Base-by-base conservation (phyloP, 1,140 invertebrate genomes). In the Drosophila equinoxialis region DNA sequence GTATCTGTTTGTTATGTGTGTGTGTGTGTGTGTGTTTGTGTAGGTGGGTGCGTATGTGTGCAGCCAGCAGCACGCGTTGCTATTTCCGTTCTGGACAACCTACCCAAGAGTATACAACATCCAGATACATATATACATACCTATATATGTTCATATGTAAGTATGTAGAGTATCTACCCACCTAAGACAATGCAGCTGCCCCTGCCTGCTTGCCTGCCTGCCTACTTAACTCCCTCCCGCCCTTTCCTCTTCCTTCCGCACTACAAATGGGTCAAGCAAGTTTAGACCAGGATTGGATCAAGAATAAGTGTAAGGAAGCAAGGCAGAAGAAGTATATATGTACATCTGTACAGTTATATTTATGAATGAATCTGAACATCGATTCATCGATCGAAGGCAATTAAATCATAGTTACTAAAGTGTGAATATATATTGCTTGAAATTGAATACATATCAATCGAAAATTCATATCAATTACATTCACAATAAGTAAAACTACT, bases 21-120 rank as follows among this genome's bases (percentile, higher is more conserved):
- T 57, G 35, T 35, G 63, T 48, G 42, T 54, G 51, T 51, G 35
- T 66, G 62, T 64, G 42, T 64, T 17, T 20, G 33, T 37, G 5
- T 45, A 20, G 63, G 30, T 55, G 57, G 11, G 62, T 58, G 37
- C 60, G 59, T 54, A 41, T 67, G 62, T 67, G 42, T 51, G 17
- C 45, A 23, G 7, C 17, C 61, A 55, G 67, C 42, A 77, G 67
- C 76, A 78, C 76, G 68, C 76, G 63, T 71, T 73, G 79, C 83
- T 83, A 87, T 75, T 87, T 87, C 79, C 83, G 83, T 75, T 83
- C 42, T 75, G 64, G 59, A 74, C 72, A 79, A 65, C 48, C 45
- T 23, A 51, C 17, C 45, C 45, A 65, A 33, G 63, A 70, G 23
- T 30, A 65, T 17, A 58, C 59, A 73, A 26, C 3, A 26, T 67